Evolutionary conservation across 2,888 invertebrate genomes (phyloP).

Genomic region (Invenusta paracnida): DNA sequence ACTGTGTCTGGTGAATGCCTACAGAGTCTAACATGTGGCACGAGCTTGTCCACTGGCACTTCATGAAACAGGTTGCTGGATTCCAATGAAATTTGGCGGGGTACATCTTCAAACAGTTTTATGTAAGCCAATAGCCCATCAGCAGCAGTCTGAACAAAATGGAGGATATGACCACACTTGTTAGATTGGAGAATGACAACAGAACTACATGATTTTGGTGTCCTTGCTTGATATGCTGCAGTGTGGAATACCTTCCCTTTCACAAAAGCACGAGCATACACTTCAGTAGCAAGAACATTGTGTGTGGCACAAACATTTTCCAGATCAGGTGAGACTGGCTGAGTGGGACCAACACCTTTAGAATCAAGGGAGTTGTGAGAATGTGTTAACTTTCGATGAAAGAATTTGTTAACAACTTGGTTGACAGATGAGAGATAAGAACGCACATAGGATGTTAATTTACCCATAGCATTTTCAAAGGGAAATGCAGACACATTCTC

Average conservation of each 20-base stretch:
- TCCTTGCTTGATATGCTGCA: not conserved
- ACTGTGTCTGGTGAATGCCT: not conserved
- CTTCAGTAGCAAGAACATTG: not conserved
- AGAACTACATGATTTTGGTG: not conserved
- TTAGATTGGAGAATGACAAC: not conserved
- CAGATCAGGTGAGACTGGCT: not conserved
- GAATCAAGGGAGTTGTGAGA: not conserved
- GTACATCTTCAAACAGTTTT: not conserved
- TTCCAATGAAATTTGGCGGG: not conserved
- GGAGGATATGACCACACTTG: not conserved
- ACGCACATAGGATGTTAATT: not conserved
- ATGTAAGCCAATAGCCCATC: not conserved
- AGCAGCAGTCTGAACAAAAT: not conserved
- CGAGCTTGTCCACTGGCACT: not conserved
- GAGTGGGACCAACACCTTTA: not conserved
- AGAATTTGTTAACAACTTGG: not conserved
- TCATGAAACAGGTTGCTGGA: not conserved
- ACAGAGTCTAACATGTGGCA: not conserved
- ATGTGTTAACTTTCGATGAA: not conserved
- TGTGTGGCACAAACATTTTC: not conserved
- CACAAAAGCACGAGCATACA: not conserved
- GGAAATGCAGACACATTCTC: not conserved
- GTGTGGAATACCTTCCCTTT: not conserved
- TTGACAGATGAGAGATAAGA: not conserved
- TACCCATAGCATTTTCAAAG: not conserved